phyloP scores from a whole-genome alignment of 92 coral and sea anemone species.

The Siderastrea siderea region DNA sequence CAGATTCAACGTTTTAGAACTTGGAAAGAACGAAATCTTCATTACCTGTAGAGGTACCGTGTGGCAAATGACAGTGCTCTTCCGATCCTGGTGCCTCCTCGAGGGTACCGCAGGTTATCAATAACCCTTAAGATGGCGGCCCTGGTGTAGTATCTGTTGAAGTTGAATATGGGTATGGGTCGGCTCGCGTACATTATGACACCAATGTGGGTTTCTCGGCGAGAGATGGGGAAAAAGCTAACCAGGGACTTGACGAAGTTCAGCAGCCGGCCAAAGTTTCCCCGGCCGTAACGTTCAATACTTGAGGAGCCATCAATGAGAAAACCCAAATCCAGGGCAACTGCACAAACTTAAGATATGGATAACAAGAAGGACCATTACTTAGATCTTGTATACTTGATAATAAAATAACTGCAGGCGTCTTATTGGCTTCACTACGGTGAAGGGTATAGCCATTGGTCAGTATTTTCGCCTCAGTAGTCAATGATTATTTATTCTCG shows the following conservation, averaged over 20 bases:
- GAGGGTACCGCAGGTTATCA: constrained; percentile 83
- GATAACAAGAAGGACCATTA: neutral
- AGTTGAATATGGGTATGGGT: constrained; percentile 75
- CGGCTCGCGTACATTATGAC: constrained; percentile 78
- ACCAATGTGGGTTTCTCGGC: constrained; percentile 79
- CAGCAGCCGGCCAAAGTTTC: constrained; percentile 88
- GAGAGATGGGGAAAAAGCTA: constrained; percentile 78
- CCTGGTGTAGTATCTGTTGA: constrained; percentile 68
- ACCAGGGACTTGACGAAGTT: constrained; percentile 80
- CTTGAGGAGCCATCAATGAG: constrained; percentile 97
- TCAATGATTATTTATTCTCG: too few species aligned
- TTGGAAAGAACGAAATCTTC: neutral
- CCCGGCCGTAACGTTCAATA: constrained; percentile 85
- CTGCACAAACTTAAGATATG: constrained; percentile 68
- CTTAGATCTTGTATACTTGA: neutral
- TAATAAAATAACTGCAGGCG: neutral
- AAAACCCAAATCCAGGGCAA: constrained; percentile 86
- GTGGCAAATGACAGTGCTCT: constrained; percentile 78
- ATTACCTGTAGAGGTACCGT: constrained; percentile 63
- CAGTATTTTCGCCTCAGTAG: too few species aligned
- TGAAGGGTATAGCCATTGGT: too few species aligned
- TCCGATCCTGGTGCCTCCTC: constrained; percentile 90
- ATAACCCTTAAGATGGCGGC: constrained; percentile 60
- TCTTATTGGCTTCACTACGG: too few species aligned
- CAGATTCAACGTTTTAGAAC: neutral